Evolutionary conservation across 2,113 vertebrate genomes (phyloP).

Genomic region (Nannospalax galili): DNA sequence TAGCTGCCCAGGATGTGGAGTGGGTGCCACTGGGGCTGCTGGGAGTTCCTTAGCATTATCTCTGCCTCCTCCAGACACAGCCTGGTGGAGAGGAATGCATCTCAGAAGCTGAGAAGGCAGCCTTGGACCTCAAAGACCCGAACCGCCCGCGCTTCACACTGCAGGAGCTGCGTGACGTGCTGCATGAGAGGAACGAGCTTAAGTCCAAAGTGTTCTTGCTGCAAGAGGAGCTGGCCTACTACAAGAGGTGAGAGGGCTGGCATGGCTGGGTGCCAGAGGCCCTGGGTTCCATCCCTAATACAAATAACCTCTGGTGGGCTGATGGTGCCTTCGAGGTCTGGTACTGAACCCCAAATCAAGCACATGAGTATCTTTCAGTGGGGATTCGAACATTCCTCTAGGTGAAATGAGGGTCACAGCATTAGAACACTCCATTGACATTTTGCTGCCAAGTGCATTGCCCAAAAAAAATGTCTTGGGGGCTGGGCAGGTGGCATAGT

Average conservation of each 20-base stretch:
- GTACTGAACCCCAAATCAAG: background rate
- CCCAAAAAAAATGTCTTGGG: background rate
- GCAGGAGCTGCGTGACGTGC: slow-evolving; percentile 94
- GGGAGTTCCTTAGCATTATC: slow-evolving; percentile 7
- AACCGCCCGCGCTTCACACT: slow-evolving; percentile 95
- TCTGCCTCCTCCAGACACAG: slow-evolving; percentile 83
- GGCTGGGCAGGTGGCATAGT: background rate
- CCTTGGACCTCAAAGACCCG: slow-evolving; percentile 93
- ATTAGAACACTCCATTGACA: background rate
- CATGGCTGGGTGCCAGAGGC: background rate
- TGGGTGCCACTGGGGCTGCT: fast-evolving
- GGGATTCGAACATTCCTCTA: background rate
- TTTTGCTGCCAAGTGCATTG: background rate
- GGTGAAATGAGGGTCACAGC: too few relatives aligned
- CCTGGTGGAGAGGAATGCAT: slow-evolving; percentile 89
- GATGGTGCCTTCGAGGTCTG: background rate
- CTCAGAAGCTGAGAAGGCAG: slow-evolving; percentile 82
- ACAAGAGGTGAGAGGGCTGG: slow-evolving; percentile 88
- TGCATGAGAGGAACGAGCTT: slow-evolving; percentile 95
- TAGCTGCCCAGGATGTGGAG: background rate
- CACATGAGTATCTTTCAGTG: background rate
- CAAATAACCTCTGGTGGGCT: too few relatives aligned
- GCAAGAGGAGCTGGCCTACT: slow-evolving; percentile 95
- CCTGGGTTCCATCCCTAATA: background rate
- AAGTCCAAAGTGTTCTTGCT: slow-evolving; percentile 95